Conservation (phyloP, 2,888 invertebrate genomes). For the Meiosimyza platycephala region DNA sequence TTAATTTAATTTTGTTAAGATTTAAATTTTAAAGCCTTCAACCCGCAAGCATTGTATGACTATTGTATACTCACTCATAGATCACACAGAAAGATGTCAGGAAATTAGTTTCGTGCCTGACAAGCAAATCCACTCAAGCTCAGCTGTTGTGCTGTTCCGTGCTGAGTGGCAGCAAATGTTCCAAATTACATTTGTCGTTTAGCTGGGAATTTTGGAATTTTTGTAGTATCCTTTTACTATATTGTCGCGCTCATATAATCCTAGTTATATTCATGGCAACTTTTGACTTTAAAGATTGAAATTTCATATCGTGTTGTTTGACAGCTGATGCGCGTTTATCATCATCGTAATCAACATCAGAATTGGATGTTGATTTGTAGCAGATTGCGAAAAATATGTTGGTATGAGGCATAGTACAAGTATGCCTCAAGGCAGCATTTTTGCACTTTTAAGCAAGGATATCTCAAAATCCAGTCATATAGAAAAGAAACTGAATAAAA, state of each 20-base stretch:
- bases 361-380: background rate
- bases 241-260: background rate
- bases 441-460: too few species aligned
- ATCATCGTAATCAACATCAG: conserved; percentile 54
- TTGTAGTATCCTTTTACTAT: conserved; percentile 15
- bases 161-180: conserved; percentile 37
- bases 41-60: background rate
- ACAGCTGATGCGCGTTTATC: conserved; percentile 64
- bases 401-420: too few species aligned
- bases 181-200: conserved; percentile 51
- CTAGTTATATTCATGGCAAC: conserved; percentile 28
- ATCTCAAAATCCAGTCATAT: too few species aligned
- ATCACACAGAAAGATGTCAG: too few species aligned
- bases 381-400: too few species aligned
- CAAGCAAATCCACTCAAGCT: conserved; percentile 53
- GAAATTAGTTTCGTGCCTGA: conserved; percentile 25
- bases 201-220: conserved; percentile 37
- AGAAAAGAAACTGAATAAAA: too few species aligned
- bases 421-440: too few species aligned
- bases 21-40: conserved; percentile 24
- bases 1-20: conserved; percentile 35
- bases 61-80: too few species aligned
- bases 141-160: conserved; percentile 55
- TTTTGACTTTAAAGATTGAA: conserved; percentile 28
- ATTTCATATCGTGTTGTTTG: conserved; percentile 50